Conservation (phyloP, 1,140 invertebrate genomes). For the Meloidogyne exigua region DNA sequence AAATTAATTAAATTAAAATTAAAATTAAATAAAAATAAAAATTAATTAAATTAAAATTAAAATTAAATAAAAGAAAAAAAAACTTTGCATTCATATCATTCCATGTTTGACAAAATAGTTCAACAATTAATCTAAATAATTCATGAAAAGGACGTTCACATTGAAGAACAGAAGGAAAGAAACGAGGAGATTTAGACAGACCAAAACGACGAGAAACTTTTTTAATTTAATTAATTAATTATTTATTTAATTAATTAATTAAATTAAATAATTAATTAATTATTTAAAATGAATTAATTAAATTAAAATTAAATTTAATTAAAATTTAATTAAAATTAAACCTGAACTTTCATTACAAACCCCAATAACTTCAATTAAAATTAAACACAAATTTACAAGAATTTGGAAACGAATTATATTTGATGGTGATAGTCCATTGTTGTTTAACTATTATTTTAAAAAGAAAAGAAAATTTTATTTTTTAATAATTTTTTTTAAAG, state of each 20-base stretch:
- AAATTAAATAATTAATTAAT: neutral
- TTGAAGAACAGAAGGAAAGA: conserved; percentile 45
- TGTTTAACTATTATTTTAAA: neutral
- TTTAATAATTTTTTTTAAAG: too few species aligned
- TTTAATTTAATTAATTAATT: neutral
- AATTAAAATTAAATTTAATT: neutral
- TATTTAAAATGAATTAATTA: neutral
- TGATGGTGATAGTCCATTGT: neutral
- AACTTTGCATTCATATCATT: conserved; percentile 54
- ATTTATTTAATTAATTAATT: neutral
- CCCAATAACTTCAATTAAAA: conserved; percentile 29
- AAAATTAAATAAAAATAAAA: neutral
- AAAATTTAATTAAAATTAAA: conserved; percentile 4
- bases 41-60: neutral
- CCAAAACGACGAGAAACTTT: neutral
- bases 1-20: neutral
- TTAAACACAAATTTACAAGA: conserved; percentile 20
- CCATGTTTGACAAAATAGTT: conserved; percentile 53
- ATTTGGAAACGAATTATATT: neutral
- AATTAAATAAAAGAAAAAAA: neutral
- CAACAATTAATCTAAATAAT: conserved; percentile 40
- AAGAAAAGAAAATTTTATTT: too few species aligned
- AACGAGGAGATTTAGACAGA: conserved; percentile 4
- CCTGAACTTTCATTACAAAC: conserved; percentile 26
- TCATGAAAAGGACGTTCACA: conserved; percentile 45